A percentile compares a stretch with the other conserved stretches of the same genome.
Evolutionary conservation across 2,888 invertebrate species (phyloP).

Genomic region (Netelia fuscicornis): DNA sequence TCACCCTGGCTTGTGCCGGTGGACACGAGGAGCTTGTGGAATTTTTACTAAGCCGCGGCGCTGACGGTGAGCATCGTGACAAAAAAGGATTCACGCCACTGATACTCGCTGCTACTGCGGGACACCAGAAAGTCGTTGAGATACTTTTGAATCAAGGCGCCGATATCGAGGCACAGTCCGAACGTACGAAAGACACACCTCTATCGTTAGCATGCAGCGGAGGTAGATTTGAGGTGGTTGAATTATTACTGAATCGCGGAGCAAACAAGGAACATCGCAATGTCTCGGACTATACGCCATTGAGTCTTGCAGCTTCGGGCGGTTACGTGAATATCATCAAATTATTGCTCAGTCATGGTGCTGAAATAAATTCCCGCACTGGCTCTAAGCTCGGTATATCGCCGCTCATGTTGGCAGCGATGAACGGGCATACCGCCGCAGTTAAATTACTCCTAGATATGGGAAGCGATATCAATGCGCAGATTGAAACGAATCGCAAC

Average conservation of each 20-base stretch:
- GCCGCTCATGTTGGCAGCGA: constrained; percentile 99
- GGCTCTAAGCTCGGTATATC: constrained; percentile 99
- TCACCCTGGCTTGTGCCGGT: constrained; percentile 98
- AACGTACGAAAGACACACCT: constrained; percentile 99
- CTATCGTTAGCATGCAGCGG: constrained; percentile 98
- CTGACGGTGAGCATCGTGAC: constrained; percentile 98
- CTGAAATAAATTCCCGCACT: constrained; percentile 99
- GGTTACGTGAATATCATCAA: constrained; percentile 99
- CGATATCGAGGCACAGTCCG: constrained; percentile 99
- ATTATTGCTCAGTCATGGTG: constrained; percentile 95
- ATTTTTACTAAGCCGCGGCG: constrained; percentile 95
- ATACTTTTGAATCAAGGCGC: constrained; percentile 96
- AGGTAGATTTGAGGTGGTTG: constrained; percentile 98
- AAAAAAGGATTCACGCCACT: constrained; percentile 99
- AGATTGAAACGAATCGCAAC: constrained; percentile 99
- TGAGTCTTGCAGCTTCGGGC: constrained; percentile 99
- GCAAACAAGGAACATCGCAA: constrained; percentile 99
- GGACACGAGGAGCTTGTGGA: constrained; percentile 98
- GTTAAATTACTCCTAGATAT: constrained; percentile 97
- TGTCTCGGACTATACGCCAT: constrained; percentile 99
- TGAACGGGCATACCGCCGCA: constrained; percentile 99
- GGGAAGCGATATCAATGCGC: constrained; percentile 99
- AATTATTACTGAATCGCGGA: constrained; percentile 93
- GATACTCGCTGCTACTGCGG: constrained; percentile 98
- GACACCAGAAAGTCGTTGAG: constrained; percentile 96